Evolutionary conservation across 2,888 invertebrate species (phyloP).

Genomic region (Hirtodrosophila confusa): DNA sequence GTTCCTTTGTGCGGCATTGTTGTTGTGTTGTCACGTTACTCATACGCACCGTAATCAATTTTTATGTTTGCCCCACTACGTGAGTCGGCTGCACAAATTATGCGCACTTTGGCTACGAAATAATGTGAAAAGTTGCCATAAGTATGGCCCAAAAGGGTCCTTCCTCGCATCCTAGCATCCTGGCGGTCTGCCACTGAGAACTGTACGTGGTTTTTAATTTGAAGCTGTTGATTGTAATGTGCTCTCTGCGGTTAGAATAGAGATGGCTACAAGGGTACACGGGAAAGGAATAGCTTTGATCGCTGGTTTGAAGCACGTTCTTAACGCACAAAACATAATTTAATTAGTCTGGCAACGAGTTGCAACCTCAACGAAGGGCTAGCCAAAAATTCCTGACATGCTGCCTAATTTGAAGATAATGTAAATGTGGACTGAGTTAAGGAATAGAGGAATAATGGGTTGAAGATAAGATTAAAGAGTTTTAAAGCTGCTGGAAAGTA

Average conservation of each 20-base stretch:
- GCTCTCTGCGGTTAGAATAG: constrained; percentile 1
- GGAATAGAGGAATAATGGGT: no score
- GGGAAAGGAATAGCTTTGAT: constrained; percentile 10
- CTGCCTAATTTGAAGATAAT: constrained; percentile 3
- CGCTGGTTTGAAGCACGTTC: constrained; percentile 53
- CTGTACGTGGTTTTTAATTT: constrained; percentile 54
- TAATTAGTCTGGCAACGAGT: constrained; percentile 69
- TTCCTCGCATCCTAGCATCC: constrained; percentile 1
- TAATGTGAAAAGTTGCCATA: constrained; percentile 32
- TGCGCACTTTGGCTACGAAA: constrained; percentile 29
- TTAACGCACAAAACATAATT: constrained; percentile 52
- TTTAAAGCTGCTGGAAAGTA: background rate
- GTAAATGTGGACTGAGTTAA: background rate
- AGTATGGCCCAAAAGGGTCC: constrained; percentile 22
- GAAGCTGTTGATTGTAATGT: constrained; percentile 44
- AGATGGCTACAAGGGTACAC: background rate
- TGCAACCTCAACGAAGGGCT: constrained; percentile 20
- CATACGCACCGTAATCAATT: constrained; percentile 79
- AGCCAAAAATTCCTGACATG: no score
- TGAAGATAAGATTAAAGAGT: background rate
- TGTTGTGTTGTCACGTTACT: constrained; percentile 39
- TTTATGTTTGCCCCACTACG: constrained; percentile 75
- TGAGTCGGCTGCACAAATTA: constrained; percentile 72
- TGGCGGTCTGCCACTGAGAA: constrained; percentile 3
- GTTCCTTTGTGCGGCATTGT: constrained; percentile 25